Evolutionary conservation across 2,113 vertebrate species (phyloP).

Genomic region (Leucopsar rothschildi): DNA sequence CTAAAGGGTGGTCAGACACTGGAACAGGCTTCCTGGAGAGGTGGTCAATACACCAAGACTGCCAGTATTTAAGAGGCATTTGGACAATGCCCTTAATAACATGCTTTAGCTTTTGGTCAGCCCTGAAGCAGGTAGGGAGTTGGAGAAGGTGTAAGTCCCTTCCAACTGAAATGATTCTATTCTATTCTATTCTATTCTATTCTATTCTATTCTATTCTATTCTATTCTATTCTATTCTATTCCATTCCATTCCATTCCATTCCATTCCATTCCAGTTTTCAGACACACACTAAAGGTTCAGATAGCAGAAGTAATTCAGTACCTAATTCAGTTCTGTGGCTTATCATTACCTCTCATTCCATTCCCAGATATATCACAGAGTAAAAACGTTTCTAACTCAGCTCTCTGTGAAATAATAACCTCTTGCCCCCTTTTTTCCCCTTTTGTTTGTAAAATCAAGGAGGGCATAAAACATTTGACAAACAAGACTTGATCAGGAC

Average conservation of each 20-base stretch:
- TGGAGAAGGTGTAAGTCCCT: neutral
- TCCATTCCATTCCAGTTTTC: neutral
- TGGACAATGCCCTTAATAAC: neutral
- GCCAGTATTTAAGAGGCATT: neutral
- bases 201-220: neutral
- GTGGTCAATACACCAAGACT: neutral
- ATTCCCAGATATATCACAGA: neutral
- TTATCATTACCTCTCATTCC: neutral
- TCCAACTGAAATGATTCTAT: neutral
- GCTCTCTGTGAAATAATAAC: neutral
- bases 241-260: rapidly evolving
- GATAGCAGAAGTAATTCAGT: neutral
- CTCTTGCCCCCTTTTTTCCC: neutral
- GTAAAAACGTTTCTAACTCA: neutral
- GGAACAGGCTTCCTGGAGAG: neutral
- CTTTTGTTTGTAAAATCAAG: neutral
- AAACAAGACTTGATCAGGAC: neutral
- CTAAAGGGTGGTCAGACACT: neutral
- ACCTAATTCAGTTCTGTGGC: neutral
- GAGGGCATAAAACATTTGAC: neutral
- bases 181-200: neutral
- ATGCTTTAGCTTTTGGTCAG: neutral
- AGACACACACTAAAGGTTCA: neutral
- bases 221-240: neutral
- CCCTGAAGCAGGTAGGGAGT: neutral